Percentiles rank a stretch among this genome's conserved stretches.
These are phyloP conservation scores for Pomacea maculata DNA, from an alignment of 1,140 invertebrate genomes.

Conservation along the genomic window DNA sequence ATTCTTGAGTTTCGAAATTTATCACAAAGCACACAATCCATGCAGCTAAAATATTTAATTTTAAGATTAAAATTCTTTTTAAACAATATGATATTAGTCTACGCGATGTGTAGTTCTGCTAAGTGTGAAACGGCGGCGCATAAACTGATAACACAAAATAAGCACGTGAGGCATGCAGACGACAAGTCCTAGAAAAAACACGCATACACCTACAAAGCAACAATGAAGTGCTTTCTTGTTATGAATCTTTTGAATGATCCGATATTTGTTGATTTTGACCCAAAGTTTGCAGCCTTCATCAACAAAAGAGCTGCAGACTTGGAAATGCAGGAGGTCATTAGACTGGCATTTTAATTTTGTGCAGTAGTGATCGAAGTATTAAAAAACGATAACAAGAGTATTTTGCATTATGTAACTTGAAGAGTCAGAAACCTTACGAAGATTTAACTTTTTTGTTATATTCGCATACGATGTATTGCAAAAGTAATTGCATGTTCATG, in stretches of 20 bases:
- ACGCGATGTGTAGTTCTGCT: too few species aligned
- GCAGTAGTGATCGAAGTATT: too few species aligned
- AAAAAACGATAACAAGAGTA: background rate
- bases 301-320: constrained; percentile 72
- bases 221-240: constrained; percentile 58
- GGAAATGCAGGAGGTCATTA: constrained; percentile 67
- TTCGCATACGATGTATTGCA: too few species aligned
- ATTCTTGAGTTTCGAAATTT: too few species aligned
- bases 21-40: too few species aligned
- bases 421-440: background rate
- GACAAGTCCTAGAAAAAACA: background rate
- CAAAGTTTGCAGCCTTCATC: constrained; percentile 77
- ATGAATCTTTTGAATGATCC: constrained; percentile 74
- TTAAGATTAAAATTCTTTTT: too few species aligned
- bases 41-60: too few species aligned
- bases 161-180: constrained; percentile 9
- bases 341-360: background rate
- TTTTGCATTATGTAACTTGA: background rate
- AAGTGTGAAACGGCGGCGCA: too few species aligned
- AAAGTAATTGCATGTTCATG: too few species aligned
- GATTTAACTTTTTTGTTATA: too few species aligned
- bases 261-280: constrained; percentile 80
- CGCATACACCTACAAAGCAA: background rate
- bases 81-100: too few species aligned
- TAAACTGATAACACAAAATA: background rate